These are phyloP conservation scores for Chrysotoxum bicinctum DNA, from an alignment of 2,888 invertebrate genomes.

Conservation along the genomic window DNA sequence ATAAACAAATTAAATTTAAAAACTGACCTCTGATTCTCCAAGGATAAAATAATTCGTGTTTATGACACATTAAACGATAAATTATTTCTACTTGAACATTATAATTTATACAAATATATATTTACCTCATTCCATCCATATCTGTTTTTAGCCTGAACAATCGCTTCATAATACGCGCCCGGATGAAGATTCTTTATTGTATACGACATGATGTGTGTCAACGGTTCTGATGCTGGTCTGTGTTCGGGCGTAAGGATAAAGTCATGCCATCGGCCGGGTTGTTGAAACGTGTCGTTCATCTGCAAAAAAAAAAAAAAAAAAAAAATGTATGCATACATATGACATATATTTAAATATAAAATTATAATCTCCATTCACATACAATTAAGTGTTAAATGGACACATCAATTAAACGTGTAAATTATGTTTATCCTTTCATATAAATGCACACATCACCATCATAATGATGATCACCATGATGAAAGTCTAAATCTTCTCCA, in stretches of 20 bases:
- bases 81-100: slow-evolving; percentile 19
- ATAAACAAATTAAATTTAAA: background rate
- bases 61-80: slow-evolving; percentile 25
- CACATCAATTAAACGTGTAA: slow-evolving; percentile 39
- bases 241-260: slow-evolving; percentile 81
- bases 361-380: slow-evolving; percentile 26
- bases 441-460: background rate
- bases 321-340: background rate
- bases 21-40: background rate
- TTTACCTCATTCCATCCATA: slow-evolving; percentile 88
- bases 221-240: slow-evolving; percentile 81
- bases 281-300: slow-evolving; percentile 88
- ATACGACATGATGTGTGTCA: slow-evolving; percentile 85
- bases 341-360: slow-evolving; percentile 5
- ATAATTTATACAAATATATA: slow-evolving; percentile 16
- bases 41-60: slow-evolving; percentile 5
- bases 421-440: slow-evolving; percentile 8
- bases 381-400: slow-evolving; percentile 39
- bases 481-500: background rate
- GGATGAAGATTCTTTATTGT: slow-evolving; percentile 86
- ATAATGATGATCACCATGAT: background rate
- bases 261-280: slow-evolving; percentile 88
- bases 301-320: slow-evolving; percentile 78
- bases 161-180: slow-evolving; percentile 87
- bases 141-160: slow-evolving; percentile 88